Evolutionary conservation across 2,113 vertebrate species (phyloP), one percentile per base, ranked within the genome.

Genomic region (Addax nasomaculatus): DNA sequence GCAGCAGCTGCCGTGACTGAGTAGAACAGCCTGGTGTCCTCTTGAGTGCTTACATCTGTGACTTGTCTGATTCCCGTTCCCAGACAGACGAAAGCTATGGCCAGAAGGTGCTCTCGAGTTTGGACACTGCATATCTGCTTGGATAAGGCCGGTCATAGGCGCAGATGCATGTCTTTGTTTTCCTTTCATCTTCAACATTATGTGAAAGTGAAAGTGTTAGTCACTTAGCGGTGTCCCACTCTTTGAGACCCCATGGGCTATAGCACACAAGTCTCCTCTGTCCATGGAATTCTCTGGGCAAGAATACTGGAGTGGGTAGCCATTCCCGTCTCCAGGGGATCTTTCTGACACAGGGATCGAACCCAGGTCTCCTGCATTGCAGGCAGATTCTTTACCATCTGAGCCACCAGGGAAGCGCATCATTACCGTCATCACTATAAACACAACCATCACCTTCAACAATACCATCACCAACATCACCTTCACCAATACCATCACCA

Each of bases 361-460:
- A n/a, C 33, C 36, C 36, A 12, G 36, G 21, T 73, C 19, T 73
- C 36, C n/a, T 1, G 1, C n/a, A 73, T 3, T 73, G 21, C 67
- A 39, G 21, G 67, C 10, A 39, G 67, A 73, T 73, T 39, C 67
- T 73, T 23, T 23, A 39, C 19, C 67, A 70, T 23, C n/a, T 70
- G 67, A 70, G n/a, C n/a, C n/a, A 39, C n/a, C n/a, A 39, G 67
- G 67, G 17, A 70, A 70, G 67, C 5, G 10, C 13, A 3, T 17
- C 33, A 16, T 21, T 16, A 19, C 7, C 1, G 0, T 6, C 16
- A 25, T 14, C 14, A 9, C 4, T 43, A 12, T 5, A 23, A n/a
- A 6, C 36, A 33, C 21, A 9, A 14, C 19, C 36, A 36, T 19
- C 2, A 15, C 2, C 25, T 13, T 19, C 30, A 25, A 17, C 79